Conservation (phyloP, 2,888 invertebrate species). For the Hirtodrosophila cameraria region DNA sequence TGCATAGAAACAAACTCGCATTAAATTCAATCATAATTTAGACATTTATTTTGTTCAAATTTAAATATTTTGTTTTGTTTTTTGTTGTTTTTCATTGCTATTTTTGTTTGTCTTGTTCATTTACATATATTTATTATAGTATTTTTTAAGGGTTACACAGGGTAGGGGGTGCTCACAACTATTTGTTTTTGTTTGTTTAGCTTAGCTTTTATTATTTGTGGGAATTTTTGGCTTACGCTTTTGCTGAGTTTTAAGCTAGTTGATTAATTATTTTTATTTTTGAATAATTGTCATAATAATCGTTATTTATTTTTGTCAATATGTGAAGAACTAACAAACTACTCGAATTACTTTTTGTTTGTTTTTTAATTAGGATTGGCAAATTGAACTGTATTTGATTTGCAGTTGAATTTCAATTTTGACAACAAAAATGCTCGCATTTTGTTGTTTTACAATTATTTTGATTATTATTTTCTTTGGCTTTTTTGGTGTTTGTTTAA, state of each 20-base stretch:
- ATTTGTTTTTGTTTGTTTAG: slow-evolving; percentile 39
- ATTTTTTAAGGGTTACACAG: slow-evolving; percentile 5
- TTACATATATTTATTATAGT: slow-evolving; percentile 26
- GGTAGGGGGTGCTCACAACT: slow-evolving; percentile 42
- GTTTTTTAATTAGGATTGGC: slow-evolving; percentile 17
- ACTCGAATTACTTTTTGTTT: slow-evolving; percentile 5
- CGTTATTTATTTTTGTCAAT: slow-evolving; percentile 36
- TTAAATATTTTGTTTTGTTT: slow-evolving; percentile 37
- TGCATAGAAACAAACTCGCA: slow-evolving; percentile 8
- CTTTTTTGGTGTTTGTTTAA: slow-evolving; percentile 57
- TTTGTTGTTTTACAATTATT: slow-evolving; percentile 41
- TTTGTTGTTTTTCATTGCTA: slow-evolving; percentile 40
- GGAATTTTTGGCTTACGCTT: slow-evolving; percentile 69
- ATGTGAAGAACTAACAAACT: slow-evolving; percentile 49
- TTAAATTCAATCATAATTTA: slow-evolving; percentile 68
- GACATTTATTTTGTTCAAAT: slow-evolving; percentile 68
- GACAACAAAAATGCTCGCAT: slow-evolving; percentile 42
- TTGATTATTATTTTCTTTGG: slow-evolving; percentile 73
- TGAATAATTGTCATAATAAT: slow-evolving; percentile 37
- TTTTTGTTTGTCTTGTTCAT: slow-evolving; percentile 41
- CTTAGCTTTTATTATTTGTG: slow-evolving; percentile 54
- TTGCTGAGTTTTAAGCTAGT: slow-evolving; percentile 70
- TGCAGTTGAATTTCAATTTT: slow-evolving; percentile 20
- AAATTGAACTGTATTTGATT: slow-evolving; percentile 18
- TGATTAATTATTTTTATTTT: slow-evolving; percentile 53